Evolutionary conservation across 2,888 invertebrate species (phyloP), one percentile per base, ranked within the genome.

Genomic region (Graphium colonna): DNA sequence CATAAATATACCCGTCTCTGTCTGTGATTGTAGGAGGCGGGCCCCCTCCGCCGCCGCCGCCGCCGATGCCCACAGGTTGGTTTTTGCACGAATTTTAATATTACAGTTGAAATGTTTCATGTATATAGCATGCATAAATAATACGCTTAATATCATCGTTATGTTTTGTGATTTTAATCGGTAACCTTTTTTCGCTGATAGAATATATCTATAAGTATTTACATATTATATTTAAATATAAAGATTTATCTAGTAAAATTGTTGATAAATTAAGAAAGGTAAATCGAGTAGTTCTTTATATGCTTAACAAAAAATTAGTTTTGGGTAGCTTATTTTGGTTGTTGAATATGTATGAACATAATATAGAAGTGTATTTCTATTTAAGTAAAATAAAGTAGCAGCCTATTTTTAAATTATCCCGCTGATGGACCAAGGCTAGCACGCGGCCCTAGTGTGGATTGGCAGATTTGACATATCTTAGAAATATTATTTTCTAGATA

Each of bases 1-100:
- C 7, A 10, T 28, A 41, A 54, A 43, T 56, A 50, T 36, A 56
- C 44, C 15, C 10, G 21, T 42, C 17, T 49, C 38, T 47, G 38
- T 62, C 48, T 59, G 28, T 49, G 43, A 50, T 26, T 61, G 50
- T 55, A 60, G 59, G 59, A 45, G 31, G 63, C 1, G 66, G 62
- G 1, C 62, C 61, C 9, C 64, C 67, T 0, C 63, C 63, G 1
- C 69, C 69, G 0, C 68, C 67, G 31, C 67, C 67, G 13, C 67
- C 67, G 3, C 69, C 69, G 1, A 67, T 69, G 64, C 68, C 67
- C 10, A 55, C 62, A 33, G 70, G 70, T 70, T 47, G 49, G 60
- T 62, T 13, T 26, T 33, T 33, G 33, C n/a, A n/a, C n/a, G 33
- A 9, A 33, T 33, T 9, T 10, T 9, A 10, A 33, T 10, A 33